Base-by-base conservation (phyloP, 2,113 vertebrate genomes). In the Tenebrosternarchus preto region DNA sequence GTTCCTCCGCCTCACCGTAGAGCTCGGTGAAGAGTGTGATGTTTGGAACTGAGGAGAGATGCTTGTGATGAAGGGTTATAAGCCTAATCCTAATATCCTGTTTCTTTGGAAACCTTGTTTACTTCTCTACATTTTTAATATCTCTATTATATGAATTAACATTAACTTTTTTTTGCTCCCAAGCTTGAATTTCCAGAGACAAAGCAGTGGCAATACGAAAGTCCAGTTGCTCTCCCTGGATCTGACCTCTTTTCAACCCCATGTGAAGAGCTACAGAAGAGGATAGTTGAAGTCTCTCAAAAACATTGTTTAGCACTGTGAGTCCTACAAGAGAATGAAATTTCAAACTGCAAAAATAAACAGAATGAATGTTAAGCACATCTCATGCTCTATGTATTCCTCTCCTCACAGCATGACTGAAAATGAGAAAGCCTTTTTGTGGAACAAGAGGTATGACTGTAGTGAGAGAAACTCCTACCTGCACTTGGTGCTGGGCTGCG, bases 391-490 rank as follows among this genome's bases (percentile, higher is more conserved):
- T 57, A 0, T 31, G 31, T 24, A 4, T 22, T 64, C 39, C 11
- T 12, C 15, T 12, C 85, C 43, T 90, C 88, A 17, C 86, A 97
- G 95, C 66, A 92, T 97, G 36, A 91, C 93, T 3, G 85, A 92
- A 39, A 93, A 94, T 16, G 94, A 97, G 83, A 96, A 84, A 83
- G 88, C 90, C 77, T 92, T 94, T 72, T 89, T 96, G 53, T 96
- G 95, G 96, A 92, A 90, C 85, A 95, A 94, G 83, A 92, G 92
- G 7, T 83, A 88, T 84, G 88, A 68, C 50, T 91, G 92, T 50
- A 91, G 88, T 80, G 85, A 87, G 66, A 85, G 85, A 29, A 94
- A 83, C 69, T 92, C 92, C 5, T 91, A 88, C n/a, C 90, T 96
- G 46, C 93, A 95, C 69, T 77, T 97, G 81, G 36, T 96, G 43